Base-by-base conservation (phyloP, 2,113 vertebrate genomes). In the Aphyosemion australe region DNA sequence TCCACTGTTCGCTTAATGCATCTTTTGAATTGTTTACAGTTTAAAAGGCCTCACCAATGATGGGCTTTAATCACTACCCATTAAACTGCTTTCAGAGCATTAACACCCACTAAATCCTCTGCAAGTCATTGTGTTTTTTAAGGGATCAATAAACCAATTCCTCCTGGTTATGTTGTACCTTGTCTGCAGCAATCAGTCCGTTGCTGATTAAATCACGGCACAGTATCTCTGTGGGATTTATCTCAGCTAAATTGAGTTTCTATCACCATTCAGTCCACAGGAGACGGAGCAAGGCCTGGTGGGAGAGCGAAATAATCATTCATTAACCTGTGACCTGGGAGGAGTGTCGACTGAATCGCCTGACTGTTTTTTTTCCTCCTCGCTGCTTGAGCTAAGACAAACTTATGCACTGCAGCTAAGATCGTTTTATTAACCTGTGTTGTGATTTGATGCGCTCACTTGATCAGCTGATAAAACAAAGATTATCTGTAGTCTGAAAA, bases 241-340 rank as follows among this genome's bases (percentile, higher is more conserved):
- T 82, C 82, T 74, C 2, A 54, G 61, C 79, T 76, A 84, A 86
- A 91, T 91, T 90, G 85, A 90, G 82, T 87, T 90, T 79, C 88
- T 82, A 83, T 91, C 89, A 85, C 83, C 76, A 61, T 83, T 45
- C 63, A 64, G 76, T 86, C 85, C 83, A 88, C 79, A 74, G 85
- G 86, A 91, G 88, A 90, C 78, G 47, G 65, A 75, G 69, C 73
- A 67, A 43, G 61, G 76, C 88, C 88, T 91, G 89, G 87, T 89
- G 87, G 81, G 87, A 89, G 77, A 20, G 66, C 86, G 87, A 90
- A 86, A 89, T 89, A 90, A 92, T 92, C 84, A 83, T 90, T 91
- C 89, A 92, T 93, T 93, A 92, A 92, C 91, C 92, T 90, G 72
- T 89, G 90, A 92, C 88, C 91, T 81, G 63, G 57, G 72, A 69